These are phyloP conservation scores for Phrynocephalus guinanensis DNA, from an alignment of 2,797 vertebrate species.

Conservation along the genomic window DNA sequence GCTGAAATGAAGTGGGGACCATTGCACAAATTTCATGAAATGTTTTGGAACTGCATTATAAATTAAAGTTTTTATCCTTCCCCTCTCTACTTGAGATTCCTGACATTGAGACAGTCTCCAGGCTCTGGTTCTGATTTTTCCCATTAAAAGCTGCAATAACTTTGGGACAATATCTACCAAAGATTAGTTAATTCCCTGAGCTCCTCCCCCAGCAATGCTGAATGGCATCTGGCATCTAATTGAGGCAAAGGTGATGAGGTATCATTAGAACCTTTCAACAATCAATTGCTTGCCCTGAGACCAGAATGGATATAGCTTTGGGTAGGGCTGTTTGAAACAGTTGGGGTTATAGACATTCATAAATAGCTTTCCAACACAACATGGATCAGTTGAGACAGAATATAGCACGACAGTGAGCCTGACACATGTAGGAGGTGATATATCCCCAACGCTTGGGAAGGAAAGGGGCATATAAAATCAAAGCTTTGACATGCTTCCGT, in stretches of 20 bases:
- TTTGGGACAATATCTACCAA: neutral
- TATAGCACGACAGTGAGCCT: neutral
- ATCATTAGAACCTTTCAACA: neutral
- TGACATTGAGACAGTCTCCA: neutral
- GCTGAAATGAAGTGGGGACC: too few species aligned
- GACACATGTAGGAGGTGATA: neutral
- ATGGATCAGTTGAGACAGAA: neutral
- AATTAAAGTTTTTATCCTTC: neutral
- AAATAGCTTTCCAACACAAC: neutral
- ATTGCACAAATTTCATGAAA: too few species aligned
- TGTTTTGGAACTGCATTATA: neutral
- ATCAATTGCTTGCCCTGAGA: neutral
- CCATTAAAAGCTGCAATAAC: neutral
- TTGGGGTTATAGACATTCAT: neutral
- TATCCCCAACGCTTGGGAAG: neutral
- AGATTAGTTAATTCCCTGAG: neutral
- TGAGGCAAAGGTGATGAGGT: neutral
- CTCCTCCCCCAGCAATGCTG: neutral
- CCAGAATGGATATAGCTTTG: neutral
- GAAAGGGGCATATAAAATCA: neutral
- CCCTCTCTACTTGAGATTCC: neutral
- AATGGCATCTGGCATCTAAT: too few species aligned
- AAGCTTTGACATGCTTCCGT: accelerated
- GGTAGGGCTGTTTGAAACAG: neutral
- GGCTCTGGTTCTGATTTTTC: neutral